Evolutionary conservation across 2,797 vertebrate species (phyloP).

Genomic region (Lutjanus argentimaculatus): DNA sequence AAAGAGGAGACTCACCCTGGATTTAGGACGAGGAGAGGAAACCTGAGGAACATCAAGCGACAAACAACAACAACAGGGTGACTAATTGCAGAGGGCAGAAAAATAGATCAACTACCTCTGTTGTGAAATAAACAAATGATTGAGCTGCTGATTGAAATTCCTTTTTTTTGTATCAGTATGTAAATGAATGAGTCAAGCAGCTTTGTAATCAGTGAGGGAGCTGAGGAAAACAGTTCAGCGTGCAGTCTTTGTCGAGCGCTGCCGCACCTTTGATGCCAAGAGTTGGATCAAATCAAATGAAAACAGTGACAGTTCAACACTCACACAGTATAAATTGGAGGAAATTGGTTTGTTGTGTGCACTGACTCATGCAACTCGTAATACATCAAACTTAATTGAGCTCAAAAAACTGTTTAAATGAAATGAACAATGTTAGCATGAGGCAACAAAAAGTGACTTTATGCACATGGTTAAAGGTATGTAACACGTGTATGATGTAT

Average conservation of each 20-base stretch:
- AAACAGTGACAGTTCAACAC: background rate
- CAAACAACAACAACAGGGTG: conserved; percentile 49
- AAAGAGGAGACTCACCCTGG: conserved; percentile 83
- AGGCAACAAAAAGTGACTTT: background rate
- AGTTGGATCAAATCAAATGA: conserved; percentile 12
- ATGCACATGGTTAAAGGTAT: background rate
- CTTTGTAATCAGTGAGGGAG: conserved; percentile 29
- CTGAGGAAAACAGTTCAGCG: background rate
- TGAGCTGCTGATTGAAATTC: conserved; percentile 29
- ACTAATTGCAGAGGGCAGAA: conserved; percentile 45
- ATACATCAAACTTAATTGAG: background rate
- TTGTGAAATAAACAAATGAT: conserved; percentile 6
- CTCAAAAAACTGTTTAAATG: background rate
- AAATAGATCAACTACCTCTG: conserved; percentile 28
- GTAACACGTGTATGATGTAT: background rate
- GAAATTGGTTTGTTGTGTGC: conserved; percentile 6
- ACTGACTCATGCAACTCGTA: background rate
- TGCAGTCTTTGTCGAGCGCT: background rate
- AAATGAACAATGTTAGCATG: conserved; percentile 5
- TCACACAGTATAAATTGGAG: background rate
- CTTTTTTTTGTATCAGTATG: conserved; percentile 6
- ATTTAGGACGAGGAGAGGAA: conserved; percentile 87
- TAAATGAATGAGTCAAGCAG: conserved; percentile 35
- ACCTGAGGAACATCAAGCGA: conserved; percentile 78
- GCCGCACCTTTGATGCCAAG: conserved; percentile 6